Evolutionary conservation across 2,113 vertebrate species (phyloP), one percentile per base, ranked within the genome.

Genomic region (Macheiramphus alcinus): DNA sequence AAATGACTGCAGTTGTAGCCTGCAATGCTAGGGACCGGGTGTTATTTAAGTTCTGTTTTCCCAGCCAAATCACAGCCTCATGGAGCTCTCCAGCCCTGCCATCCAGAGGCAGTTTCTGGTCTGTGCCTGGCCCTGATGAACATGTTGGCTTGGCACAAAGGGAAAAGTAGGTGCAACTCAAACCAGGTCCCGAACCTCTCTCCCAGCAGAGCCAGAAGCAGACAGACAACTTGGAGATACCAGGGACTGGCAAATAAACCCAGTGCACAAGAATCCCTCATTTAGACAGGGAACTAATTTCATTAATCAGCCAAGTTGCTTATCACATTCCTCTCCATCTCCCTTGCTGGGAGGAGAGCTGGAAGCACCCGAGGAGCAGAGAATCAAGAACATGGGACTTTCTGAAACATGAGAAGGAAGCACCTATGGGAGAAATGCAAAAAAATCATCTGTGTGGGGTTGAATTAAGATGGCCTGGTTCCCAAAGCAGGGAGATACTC

Each of bases 271-370:
- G 56, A 75, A 86, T 25, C 56, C 32, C 32, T 75, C 40, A 75
- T 79, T 85, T 65, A 75, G 68, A 45, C n/a, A 59, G 18, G 29
- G 32, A 79, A 48, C 45, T 82, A 40, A 50, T 66, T 43, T 61
- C 40, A 55, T 38, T 72, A 95, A 82, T 40, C 63, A 92, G 50
- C 53, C 85, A 85, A 93, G 67, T 38, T 91, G 50, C 82, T 92
- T 34, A 48, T 34, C 56, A 80, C 23, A 29, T 76, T 89, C 82
- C 34, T 71, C 65, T 91, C 19, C 84, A 75, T 48, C 84, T 58
- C 43, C 61, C 66, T 75, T 68, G 53, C 91, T 68, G 73, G 47
- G 68, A 92, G 43, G 40, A 21, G 27, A 88, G 88, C 52, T 90
- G 82, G 52, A 84, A 97, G 91, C 88, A 85, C 58, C 3, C 7